Conservation (phyloP, 2,888 invertebrate genomes). For the Tryphoninae sp. region DNA sequence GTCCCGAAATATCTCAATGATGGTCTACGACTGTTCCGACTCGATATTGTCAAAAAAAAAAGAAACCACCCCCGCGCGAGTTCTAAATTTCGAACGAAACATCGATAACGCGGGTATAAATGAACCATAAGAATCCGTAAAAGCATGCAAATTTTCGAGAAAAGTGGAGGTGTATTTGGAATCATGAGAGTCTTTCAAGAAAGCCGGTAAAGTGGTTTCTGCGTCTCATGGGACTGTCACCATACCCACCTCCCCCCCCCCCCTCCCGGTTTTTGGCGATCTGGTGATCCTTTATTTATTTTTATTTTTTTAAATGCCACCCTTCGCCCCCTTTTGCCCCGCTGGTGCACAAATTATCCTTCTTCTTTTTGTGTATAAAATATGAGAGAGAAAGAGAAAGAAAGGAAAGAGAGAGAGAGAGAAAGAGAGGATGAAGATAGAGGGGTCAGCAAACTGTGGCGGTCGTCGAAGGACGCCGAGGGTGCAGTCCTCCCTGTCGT, state of each 20-base stretch:
- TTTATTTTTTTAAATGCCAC: slow-evolving; percentile 57
- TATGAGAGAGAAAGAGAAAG: slow-evolving; percentile 9
- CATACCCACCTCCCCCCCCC: slow-evolving; percentile 34
- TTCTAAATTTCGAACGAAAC: too few relatives aligned
- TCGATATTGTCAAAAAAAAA: too few relatives aligned
- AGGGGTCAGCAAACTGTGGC: slow-evolving; percentile 76
- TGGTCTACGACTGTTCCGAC: neutral
- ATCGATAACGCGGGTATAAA: neutral
- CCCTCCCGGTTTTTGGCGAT: slow-evolving; percentile 64
- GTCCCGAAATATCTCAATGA: neutral
- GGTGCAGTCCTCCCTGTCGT: slow-evolving; percentile 62
- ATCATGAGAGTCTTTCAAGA: neutral
- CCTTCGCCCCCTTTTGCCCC: slow-evolving; percentile 6
- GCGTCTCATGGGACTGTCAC: slow-evolving; percentile 45
- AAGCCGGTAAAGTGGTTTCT: slow-evolving; percentile 43
- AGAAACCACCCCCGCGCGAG: too few relatives aligned
- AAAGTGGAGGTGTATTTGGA: slow-evolving; percentile 16
- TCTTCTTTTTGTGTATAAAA: slow-evolving; percentile 10
- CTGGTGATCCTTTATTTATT: slow-evolving; percentile 31
- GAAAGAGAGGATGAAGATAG: slow-evolving; percentile 15
- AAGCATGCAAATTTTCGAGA: slow-evolving; percentile 43
- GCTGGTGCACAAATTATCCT: slow-evolving; percentile 18
- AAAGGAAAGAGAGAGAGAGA: neutral
- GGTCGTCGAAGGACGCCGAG: slow-evolving; percentile 75
- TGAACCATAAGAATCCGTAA: slow-evolving; percentile 28